These are phyloP conservation scores for Coregonus suidteri DNA, from an alignment of 2,797 vertebrate species.

Conservation along the genomic window DNA sequence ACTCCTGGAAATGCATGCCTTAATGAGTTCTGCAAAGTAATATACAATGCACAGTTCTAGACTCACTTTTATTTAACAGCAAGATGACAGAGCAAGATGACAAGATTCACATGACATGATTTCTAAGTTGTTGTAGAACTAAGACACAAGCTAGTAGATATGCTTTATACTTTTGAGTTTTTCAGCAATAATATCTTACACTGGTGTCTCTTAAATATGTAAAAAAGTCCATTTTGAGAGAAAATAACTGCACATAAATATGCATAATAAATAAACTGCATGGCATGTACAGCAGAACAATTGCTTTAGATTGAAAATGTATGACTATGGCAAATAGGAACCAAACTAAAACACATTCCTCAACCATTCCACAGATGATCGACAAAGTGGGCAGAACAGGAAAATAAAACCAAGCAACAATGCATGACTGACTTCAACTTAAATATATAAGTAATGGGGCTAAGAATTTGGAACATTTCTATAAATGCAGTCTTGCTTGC, in stretches of 20 bases:
- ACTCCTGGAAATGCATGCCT: conserved; percentile 7
- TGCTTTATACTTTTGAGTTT: conserved; percentile 35
- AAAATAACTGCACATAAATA: conserved; percentile 11
- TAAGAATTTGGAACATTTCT: conserved; percentile 39
- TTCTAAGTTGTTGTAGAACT: background rate
- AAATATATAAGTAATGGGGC: background rate
- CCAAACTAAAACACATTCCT: conserved; percentile 27
- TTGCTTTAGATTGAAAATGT: conserved; percentile 42
- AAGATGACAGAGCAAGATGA: background rate
- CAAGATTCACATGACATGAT: background rate
- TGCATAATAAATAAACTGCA: conserved; percentile 53
- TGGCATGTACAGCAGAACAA: conserved; percentile 60
- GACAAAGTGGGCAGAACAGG: conserved; percentile 5
- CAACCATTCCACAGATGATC: conserved; percentile 34
- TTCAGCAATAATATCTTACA: conserved; percentile 46
- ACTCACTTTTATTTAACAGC: background rate
- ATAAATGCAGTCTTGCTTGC: conserved; percentile 46
- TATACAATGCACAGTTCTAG: background rate
- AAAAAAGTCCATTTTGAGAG: conserved; percentile 13
- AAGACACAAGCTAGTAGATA: background rate
- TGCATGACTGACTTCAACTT: conserved; percentile 63
- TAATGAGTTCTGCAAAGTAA: background rate
- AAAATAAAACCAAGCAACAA: conserved; percentile 38
- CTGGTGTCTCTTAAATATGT: conserved; percentile 31
- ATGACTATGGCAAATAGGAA: conserved; percentile 31